These are phyloP conservation scores for Tonatia bakeri DNA, from an alignment of 2,113 vertebrate genomes.

Conservation along the genomic window DNA sequence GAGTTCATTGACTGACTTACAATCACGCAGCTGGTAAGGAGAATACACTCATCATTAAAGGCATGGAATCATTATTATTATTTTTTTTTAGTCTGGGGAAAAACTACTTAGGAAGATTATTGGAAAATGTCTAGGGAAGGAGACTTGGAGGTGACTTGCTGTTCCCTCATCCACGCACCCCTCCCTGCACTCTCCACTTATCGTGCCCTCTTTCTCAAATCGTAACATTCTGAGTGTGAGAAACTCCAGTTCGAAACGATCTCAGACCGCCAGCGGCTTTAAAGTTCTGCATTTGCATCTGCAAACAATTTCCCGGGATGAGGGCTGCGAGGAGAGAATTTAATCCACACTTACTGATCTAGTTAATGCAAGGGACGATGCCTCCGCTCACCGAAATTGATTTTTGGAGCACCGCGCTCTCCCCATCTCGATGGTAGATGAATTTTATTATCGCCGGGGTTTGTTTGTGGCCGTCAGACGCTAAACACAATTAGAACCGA, in stretches of 20 bases:
- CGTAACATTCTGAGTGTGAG: background rate
- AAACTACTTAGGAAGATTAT: too few species aligned
- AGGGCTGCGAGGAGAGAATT: background rate
- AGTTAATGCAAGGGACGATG: background rate
- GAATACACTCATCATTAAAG: background rate
- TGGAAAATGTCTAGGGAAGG: background rate
- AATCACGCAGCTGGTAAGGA: background rate
- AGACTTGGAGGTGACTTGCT: too few species aligned
- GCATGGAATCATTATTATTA: background rate
- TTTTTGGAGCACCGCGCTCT: background rate
- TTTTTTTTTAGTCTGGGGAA: background rate
- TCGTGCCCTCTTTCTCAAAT: fast-evolving
- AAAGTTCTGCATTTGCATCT: slow-evolving; percentile 7
- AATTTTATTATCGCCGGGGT: background rate
- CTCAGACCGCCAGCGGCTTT: background rate
- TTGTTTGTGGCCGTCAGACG: background rate
- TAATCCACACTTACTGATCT: background rate
- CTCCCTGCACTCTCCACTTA: too few species aligned
- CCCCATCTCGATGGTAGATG: background rate
- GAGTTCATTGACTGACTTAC: background rate
- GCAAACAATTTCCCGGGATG: background rate
- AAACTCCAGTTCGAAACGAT: fast-evolving
- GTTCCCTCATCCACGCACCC: fast-evolving
- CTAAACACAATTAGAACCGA: background rate
- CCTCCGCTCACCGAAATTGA: background rate